phyloP scores from a whole-genome alignment of 2,797 vertebrate genomes.

The Neosalanx taihuensis region DNA sequence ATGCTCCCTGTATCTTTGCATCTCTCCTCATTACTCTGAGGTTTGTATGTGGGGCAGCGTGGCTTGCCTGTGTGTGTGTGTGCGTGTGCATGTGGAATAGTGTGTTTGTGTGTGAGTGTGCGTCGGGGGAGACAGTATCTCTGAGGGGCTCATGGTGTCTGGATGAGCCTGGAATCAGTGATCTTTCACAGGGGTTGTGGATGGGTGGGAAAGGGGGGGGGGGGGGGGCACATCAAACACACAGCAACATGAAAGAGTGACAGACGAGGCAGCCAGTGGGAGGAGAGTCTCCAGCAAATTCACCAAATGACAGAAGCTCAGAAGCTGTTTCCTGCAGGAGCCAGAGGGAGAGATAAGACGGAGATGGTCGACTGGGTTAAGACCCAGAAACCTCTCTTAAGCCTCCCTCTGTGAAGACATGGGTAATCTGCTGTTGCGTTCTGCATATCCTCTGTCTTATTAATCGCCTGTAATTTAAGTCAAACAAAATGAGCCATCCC shows the following conservation, averaged over 20 bases:
- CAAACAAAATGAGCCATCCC: constrained; percentile 21
- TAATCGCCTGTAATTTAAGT: constrained; percentile 48
- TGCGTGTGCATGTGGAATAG: too few species aligned
- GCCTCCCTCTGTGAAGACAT: constrained; percentile 13
- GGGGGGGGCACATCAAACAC: constrained; percentile 37
- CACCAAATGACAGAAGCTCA: constrained; percentile 18
- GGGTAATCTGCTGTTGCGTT: constrained; percentile 24
- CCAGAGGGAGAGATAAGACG: neutral
- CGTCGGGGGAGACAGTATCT: neutral
- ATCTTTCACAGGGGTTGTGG: constrained; percentile 7
- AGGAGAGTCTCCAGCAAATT: constrained; percentile 20
- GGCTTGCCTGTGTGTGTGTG: constrained; percentile 10
- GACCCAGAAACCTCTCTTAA: constrained; percentile 21
- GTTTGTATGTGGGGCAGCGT: constrained; percentile 29
- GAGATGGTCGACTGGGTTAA: constrained; percentile 13
- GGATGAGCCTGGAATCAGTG: neutral
- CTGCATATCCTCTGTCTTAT: constrained; percentile 24
- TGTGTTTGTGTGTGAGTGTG: constrained; percentile 12
- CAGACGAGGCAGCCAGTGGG: constrained; percentile 14
- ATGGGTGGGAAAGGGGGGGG: neutral
- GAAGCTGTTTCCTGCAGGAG: neutral
- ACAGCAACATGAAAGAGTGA: constrained; percentile 24
- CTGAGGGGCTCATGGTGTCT: neutral
- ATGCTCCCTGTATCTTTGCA: constrained; percentile 12
- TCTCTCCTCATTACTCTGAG: constrained; percentile 47